These are phyloP conservation scores for Pterois miles DNA, from an alignment of 2,797 vertebrate genomes.

Conservation along the genomic window DNA sequence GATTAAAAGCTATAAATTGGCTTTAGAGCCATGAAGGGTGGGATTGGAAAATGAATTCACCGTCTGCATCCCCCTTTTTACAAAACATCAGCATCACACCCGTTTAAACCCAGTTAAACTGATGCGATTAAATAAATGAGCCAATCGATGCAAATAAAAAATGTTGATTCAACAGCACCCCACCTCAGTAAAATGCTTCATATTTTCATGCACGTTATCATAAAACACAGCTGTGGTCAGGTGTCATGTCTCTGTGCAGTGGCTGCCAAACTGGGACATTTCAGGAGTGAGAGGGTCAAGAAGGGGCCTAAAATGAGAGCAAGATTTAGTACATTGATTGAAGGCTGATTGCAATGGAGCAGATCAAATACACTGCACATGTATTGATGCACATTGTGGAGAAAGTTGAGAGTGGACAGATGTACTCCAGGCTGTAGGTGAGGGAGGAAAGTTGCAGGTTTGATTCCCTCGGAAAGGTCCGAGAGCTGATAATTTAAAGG, in stretches of 20 bases:
- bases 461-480: neutral
- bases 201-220: slow-evolving; percentile 25
- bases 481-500: neutral
- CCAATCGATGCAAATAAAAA: slow-evolving; percentile 7
- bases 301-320: slow-evolving; percentile 41
- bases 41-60: slow-evolving; percentile 1
- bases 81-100: slow-evolving; percentile 7
- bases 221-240: slow-evolving; percentile 46
- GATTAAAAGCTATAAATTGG: slow-evolving; percentile 49
- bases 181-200: slow-evolving; percentile 28
- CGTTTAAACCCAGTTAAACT: neutral
- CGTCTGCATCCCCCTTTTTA: neutral
- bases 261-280: slow-evolving; percentile 47
- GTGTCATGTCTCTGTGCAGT: slow-evolving; percentile 25
- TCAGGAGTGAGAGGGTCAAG: slow-evolving; percentile 36
- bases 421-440: neutral
- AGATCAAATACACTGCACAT: neutral
- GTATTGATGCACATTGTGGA: slow-evolving; percentile 11
- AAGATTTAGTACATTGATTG: neutral
- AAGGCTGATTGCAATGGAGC: neutral
- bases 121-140: slow-evolving; percentile 23
- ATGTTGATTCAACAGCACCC: slow-evolving; percentile 26
- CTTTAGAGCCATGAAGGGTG: slow-evolving; percentile 30
- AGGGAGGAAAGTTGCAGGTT: neutral
- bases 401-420: slow-evolving; percentile 15